Percentiles rank a stretch among this genome's conserved stretches.
phyloP scores from a whole-genome alignment of 2,888 invertebrate species.

The Scelioninae gen. 1 region DNA sequence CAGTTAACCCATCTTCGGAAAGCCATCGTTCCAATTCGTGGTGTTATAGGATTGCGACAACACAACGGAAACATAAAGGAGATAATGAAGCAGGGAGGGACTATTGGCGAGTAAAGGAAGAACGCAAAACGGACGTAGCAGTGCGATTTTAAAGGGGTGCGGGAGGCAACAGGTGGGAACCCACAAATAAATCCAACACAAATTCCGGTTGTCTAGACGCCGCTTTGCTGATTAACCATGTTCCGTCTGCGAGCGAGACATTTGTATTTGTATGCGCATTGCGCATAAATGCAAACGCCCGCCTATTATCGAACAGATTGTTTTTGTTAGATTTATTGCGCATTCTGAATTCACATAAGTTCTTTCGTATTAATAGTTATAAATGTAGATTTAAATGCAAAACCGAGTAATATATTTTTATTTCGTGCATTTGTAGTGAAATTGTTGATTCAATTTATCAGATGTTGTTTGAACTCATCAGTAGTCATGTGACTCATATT shows the following conservation, averaged over 20 bases:
- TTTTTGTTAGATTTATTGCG: constrained; percentile 46
- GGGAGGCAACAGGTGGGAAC: constrained; percentile 83
- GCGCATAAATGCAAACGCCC: constrained; percentile 40
- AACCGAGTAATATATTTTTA: too few relatives aligned
- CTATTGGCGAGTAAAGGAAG: constrained; percentile 54
- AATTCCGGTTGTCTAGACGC: constrained; percentile 81
- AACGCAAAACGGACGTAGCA: constrained; percentile 61
- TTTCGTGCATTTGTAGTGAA: too few relatives aligned
- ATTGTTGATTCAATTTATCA: too few relatives aligned
- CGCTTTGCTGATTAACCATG: constrained; percentile 79
- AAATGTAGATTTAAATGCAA: background rate
- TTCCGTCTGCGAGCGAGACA: constrained; percentile 66
- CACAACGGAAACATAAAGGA: constrained; percentile 44
- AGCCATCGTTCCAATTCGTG: too few relatives aligned
- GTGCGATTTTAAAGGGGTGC: constrained; percentile 77
- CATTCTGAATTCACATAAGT: constrained; percentile 19
- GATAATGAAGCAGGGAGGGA: constrained; percentile 45
- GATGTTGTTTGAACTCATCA: too few relatives aligned
- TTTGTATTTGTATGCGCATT: constrained; percentile 53
- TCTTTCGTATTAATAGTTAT: background rate
- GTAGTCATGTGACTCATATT: too few relatives aligned
- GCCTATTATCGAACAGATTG: constrained; percentile 49
- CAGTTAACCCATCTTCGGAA: too few relatives aligned
- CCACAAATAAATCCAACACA: constrained; percentile 82
- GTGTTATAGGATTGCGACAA: too few relatives aligned